Evolutionary conservation across 1,140 invertebrate species (phyloP).

Genomic region (Epicauta chinensis): DNA sequence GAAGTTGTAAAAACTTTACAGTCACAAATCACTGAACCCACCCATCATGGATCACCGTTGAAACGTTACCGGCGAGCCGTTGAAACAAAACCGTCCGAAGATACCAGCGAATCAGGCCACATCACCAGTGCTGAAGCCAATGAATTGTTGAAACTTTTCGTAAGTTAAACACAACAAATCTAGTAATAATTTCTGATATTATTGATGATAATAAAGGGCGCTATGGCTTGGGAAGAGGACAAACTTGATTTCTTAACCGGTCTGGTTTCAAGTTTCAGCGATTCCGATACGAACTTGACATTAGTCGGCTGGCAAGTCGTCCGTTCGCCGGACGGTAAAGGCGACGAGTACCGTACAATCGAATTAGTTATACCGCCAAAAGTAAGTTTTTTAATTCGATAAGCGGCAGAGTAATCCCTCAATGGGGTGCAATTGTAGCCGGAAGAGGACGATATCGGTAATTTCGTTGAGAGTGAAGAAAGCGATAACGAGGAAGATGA

Average conservation of each 20-base stretch:
- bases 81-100: background rate
- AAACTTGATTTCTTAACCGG: background rate
- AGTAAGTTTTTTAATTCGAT: background rate
- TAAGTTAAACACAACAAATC: background rate
- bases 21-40: no score
- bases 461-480: background rate
- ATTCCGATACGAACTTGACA: background rate
- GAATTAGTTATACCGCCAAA: constrained; percentile 7
- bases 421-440: background rate
- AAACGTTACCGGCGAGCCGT: no score
- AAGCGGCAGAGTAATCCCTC: no score
- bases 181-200: background rate
- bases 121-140: background rate
- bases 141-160: background rate
- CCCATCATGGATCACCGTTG: no score
- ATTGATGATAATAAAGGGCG: background rate
- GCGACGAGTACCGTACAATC: background rate
- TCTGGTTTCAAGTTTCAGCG: background rate
- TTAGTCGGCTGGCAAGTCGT: constrained; percentile 6
- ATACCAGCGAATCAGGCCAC: background rate
- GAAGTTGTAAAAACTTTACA: no score
- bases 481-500: constrained; percentile 7
- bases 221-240: background rate
- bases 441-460: background rate
- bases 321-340: background rate